Evolutionary conservation across 2,797 vertebrate genomes (phyloP).

Genomic region (Coluber constrictor): DNA sequence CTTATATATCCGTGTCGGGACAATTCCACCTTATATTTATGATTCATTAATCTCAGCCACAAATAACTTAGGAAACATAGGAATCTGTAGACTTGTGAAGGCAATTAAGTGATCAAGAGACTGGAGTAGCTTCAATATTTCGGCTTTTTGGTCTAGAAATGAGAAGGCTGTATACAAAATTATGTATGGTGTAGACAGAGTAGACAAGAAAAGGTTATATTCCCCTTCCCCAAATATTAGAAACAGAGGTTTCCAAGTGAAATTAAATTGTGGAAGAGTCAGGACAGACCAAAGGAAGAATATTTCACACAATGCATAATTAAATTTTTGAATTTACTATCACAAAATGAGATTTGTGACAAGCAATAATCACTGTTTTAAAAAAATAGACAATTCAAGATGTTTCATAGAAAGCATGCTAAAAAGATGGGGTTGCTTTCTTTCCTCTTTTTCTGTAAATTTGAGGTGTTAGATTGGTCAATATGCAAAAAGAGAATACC

Average conservation of each 20-base stretch:
- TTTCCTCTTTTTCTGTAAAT: background rate
- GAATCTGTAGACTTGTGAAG: background rate
- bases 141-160: background rate
- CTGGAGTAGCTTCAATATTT: background rate
- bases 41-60: background rate
- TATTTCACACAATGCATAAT: background rate
- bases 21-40: background rate
- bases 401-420: background rate
- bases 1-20: background rate
- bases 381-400: background rate
- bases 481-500: background rate
- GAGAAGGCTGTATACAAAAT: background rate
- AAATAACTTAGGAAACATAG: background rate
- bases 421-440: background rate
- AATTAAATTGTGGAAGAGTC: background rate
- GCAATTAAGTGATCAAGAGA: background rate
- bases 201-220: background rate
- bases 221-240: background rate
- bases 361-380: background rate
- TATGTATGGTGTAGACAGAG: background rate
- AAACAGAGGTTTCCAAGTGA: background rate
- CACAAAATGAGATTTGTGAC: background rate
- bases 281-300: background rate
- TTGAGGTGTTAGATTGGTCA: background rate
- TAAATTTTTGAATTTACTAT: background rate